These are phyloP conservation scores for Cylas formicarius DNA, from an alignment of 1,140 invertebrate genomes.

Conservation along the genomic window DNA sequence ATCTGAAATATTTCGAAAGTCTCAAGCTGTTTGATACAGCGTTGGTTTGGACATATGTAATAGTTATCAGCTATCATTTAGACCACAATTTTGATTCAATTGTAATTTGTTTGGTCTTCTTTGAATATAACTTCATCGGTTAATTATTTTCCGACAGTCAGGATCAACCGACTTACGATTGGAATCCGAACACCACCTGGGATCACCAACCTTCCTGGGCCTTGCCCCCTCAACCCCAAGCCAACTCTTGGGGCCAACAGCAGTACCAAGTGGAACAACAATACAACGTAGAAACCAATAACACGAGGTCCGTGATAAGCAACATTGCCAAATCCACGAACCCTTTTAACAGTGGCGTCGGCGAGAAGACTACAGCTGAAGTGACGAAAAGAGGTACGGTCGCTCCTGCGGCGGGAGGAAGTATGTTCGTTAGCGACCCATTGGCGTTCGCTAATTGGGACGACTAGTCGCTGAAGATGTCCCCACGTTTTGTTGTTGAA, in stretches of 20 bases:
- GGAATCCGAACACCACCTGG: conserved; percentile 40
- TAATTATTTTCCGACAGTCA: conserved; percentile 32
- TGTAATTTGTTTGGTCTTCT: too few relatives aligned
- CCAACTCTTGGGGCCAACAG: conserved; percentile 24
- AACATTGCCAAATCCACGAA: conserved; percentile 5
- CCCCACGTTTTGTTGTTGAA: too few relatives aligned
- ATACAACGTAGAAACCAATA: conserved; percentile 42
- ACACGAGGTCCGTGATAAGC: conserved; percentile 36
- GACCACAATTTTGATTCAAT: too few relatives aligned
- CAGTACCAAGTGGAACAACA: conserved; percentile 41
- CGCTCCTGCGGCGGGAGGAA: conserved; percentile 7
- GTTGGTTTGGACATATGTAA: too few relatives aligned
- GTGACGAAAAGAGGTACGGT: conserved; percentile 11
- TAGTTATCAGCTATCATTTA: too few relatives aligned
- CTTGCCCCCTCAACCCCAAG: conserved; percentile 27
- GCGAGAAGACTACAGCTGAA: conserved; percentile 18
- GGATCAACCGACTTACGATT: conserved; percentile 37
- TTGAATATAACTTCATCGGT: neutral
- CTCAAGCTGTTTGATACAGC: too few relatives aligned
- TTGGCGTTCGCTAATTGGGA: conserved; percentile 42
- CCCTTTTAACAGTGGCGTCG: neutral
- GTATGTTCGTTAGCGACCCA: conserved; percentile 37
- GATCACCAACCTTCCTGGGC: conserved; percentile 33
- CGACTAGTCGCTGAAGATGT: conserved; percentile 37
- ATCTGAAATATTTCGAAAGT: too few relatives aligned